A percentile compares a stretch with the other conserved stretches of the same genome.
phyloP scores from a whole-genome alignment of 2,888 invertebrate species.

The Ditula angustiorana region DNA sequence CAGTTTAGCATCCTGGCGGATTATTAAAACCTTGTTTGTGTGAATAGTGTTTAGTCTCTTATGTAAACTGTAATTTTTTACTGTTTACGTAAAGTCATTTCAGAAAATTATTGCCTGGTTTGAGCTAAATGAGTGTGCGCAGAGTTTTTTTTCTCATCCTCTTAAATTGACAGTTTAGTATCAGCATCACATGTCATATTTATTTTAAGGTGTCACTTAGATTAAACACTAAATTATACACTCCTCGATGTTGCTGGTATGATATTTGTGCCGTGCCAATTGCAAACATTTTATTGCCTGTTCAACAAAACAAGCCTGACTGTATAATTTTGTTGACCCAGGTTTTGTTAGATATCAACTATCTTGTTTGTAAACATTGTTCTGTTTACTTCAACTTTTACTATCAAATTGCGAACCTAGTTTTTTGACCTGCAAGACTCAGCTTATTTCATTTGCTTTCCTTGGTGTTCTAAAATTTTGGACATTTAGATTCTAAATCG shows the following conservation, averaged over 20 bases:
- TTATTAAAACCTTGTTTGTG: constrained; percentile 60
- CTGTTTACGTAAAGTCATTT: constrained; percentile 53
- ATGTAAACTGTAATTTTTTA: constrained; percentile 50
- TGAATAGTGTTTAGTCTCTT: constrained; percentile 42
- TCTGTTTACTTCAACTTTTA: background rate
- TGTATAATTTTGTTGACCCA: background rate
- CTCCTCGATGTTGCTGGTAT: background rate
- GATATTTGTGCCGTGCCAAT: background rate
- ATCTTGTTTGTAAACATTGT: background rate
- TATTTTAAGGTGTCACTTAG: constrained; percentile 47
- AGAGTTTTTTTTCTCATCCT: constrained; percentile 44
- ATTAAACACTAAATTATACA: constrained; percentile 37
- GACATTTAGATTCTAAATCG: no score
- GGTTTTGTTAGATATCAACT: background rate
- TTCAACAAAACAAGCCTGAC: background rate
- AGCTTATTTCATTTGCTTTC: no score
- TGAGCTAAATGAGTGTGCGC: constrained; percentile 40
- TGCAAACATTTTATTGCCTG: background rate
- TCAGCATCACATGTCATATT: constrained; percentile 37
- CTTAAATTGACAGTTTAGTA: constrained; percentile 34
- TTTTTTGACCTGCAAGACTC: background rate
- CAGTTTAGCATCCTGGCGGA: constrained; percentile 42
- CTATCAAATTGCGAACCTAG: background rate
- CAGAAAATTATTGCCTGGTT: constrained; percentile 53
- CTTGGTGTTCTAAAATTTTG: no score